Conservation (phyloP, 2,888 invertebrate species). For the Archips crataeganus region DNA sequence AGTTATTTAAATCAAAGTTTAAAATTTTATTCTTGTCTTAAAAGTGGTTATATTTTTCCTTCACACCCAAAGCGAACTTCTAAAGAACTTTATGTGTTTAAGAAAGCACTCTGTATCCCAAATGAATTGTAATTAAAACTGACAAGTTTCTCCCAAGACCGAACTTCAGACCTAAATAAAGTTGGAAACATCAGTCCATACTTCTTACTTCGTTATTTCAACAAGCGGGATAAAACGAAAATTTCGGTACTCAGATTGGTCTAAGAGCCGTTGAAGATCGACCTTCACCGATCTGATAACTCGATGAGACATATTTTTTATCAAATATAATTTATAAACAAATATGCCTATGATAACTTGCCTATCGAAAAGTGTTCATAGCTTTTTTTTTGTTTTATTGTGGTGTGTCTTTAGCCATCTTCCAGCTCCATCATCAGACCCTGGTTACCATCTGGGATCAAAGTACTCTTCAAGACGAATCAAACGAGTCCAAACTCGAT, state of each 20-base stretch:
- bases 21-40: background rate
- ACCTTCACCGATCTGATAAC: too few relatives aligned
- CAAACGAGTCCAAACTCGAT: too few relatives aligned
- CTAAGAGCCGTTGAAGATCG: too few relatives aligned
- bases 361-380: too few relatives aligned
- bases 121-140: conserved; percentile 19
- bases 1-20: background rate
- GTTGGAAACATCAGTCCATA: conserved; percentile 7
- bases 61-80: background rate
- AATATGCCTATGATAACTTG: too few relatives aligned
- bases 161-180: background rate
- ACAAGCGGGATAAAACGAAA: background rate
- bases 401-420: too few relatives aligned
- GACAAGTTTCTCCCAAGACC: background rate
- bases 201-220: background rate
- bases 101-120: background rate
- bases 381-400: too few relatives aligned
- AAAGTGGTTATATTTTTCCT: background rate
- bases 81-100: conserved; percentile 2
- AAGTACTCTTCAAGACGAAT: too few relatives aligned
- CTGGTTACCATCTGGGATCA: too few relatives aligned
- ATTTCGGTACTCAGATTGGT: background rate
- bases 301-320: too few relatives aligned
- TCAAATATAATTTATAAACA: too few relatives aligned
- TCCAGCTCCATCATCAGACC: too few relatives aligned